phyloP scores from a whole-genome alignment of 2,797 vertebrate genomes.

The Melanitta fusca region DNA sequence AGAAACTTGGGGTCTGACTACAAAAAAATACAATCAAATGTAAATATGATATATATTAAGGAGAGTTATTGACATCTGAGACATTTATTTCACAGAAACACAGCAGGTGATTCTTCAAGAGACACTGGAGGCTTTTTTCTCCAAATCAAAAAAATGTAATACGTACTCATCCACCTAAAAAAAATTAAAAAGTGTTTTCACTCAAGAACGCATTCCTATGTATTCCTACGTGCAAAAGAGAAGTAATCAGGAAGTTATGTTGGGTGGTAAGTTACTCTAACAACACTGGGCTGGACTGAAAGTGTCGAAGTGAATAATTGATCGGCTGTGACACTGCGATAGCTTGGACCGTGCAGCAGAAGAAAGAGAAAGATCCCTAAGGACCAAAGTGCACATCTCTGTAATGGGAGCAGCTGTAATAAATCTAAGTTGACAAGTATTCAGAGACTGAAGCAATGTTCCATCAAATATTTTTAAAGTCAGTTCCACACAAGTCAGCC shows the following conservation, averaged over 20 bases:
- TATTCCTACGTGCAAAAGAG: not conserved
- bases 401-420: conserved; percentile 67
- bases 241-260: not conserved
- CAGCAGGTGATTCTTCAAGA: not conserved
- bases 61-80: not conserved
- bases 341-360: conserved; percentile 70
- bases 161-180: not conserved
- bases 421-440: conserved; percentile 83
- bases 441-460: conserved; percentile 77
- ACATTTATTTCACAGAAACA: not conserved
- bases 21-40: not conserved
- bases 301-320: conserved; percentile 73
- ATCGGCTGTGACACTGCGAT: conserved; percentile 74
- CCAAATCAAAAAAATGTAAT: not conserved
- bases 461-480: conserved; percentile 86
- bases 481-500: conserved; percentile 81
- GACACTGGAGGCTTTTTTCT: not conserved
- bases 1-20: not conserved
- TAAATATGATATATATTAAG: not conserved
- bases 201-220: not conserved
- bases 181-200: not conserved
- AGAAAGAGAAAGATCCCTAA: conserved; percentile 67
- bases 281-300: conserved; percentile 25
- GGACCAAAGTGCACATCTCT: conserved; percentile 72
- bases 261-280: not conserved